Evolutionary conservation across 1,140 invertebrate genomes (phyloP).

Genomic region (Polypedilum pembai): DNA sequence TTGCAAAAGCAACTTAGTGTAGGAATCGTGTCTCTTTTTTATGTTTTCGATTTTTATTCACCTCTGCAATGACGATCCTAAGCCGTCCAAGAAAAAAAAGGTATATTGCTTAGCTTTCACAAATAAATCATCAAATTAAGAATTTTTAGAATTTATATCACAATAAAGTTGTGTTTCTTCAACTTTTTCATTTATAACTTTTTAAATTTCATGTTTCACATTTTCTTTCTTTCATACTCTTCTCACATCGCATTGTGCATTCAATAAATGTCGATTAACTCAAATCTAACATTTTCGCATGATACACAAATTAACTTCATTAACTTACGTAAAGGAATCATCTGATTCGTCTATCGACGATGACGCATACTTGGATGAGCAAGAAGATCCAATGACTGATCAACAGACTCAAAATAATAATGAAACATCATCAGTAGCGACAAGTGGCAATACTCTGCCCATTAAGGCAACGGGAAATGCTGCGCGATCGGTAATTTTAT

Average conservation of each 20-base stretch:
- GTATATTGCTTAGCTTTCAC: background rate
- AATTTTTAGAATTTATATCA: too few species aligned
- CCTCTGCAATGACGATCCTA: slow-evolving; percentile 10
- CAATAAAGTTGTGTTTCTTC: too few species aligned
- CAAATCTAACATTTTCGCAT: too few species aligned
- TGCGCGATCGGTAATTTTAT: slow-evolving; percentile 16
- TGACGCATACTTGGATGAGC: slow-evolving; percentile 29
- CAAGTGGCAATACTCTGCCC: slow-evolving; percentile 17
- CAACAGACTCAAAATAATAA: slow-evolving; percentile 8
- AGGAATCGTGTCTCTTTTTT: background rate
- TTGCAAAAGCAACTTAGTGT: too few species aligned
- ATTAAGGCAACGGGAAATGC: slow-evolving; percentile 25
- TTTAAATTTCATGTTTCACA: too few species aligned
- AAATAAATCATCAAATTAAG: too few species aligned
- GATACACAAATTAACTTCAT: too few species aligned
- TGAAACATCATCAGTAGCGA: slow-evolving; percentile 5
- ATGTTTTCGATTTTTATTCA: slow-evolving; percentile 26
- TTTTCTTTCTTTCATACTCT: too few species aligned
- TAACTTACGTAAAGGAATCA: slow-evolving; percentile 27
- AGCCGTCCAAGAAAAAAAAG: background rate
- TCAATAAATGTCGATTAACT: too few species aligned
- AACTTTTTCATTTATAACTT: too few species aligned
- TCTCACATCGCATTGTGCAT: too few species aligned
- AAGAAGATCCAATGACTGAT: slow-evolving; percentile 29
- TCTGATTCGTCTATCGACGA: slow-evolving; percentile 32